Percentiles rank a stretch among this genome's conserved stretches.
phyloP scores from a whole-genome alignment of 1,140 invertebrate genomes.

The Druon quercuslanigerum region DNA sequence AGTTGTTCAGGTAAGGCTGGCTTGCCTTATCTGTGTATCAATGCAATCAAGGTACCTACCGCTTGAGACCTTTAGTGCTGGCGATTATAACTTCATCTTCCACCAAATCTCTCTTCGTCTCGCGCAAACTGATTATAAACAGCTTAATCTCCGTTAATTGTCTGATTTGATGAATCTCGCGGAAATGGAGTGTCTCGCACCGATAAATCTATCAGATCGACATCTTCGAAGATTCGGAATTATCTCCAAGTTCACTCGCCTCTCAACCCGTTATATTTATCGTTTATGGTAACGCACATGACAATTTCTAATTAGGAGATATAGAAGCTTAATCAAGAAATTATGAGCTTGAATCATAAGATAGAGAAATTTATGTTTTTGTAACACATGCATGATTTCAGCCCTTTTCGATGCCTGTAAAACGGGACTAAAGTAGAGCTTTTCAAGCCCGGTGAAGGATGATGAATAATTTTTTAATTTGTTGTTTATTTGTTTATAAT shows the following conservation, averaged over 20 bases:
- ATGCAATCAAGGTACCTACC: slow-evolving; percentile 55
- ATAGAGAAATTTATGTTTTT: neutral
- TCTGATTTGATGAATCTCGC: slow-evolving; percentile 25
- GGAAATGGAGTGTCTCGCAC: slow-evolving; percentile 24
- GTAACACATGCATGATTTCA: no score
- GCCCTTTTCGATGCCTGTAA: no score
- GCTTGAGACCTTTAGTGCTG: slow-evolving; percentile 51
- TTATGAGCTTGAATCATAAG: neutral
- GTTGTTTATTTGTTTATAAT: no score
- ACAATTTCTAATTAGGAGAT: slow-evolving; percentile 14
- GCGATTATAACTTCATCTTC: slow-evolving; percentile 53
- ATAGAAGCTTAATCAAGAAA: neutral
- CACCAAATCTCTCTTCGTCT: slow-evolving; percentile 18
- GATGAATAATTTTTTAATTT: no score
- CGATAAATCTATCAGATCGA: slow-evolving; percentile 26
- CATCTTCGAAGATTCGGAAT: slow-evolving; percentile 14
- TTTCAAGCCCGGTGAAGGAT: neutral
- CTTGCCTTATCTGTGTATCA: slow-evolving; percentile 60
- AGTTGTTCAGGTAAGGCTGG: slow-evolving; percentile 38
- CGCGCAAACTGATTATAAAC: slow-evolving; percentile 40
- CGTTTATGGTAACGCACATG: neutral
- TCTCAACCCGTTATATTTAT: neutral
- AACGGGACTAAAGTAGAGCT: neutral
- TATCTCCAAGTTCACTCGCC: slow-evolving; percentile 12
- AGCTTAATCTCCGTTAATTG: slow-evolving; percentile 12